These are phyloP conservation scores for Myopa testacea DNA, from an alignment of 2,888 invertebrate species.

Conservation along the genomic window DNA sequence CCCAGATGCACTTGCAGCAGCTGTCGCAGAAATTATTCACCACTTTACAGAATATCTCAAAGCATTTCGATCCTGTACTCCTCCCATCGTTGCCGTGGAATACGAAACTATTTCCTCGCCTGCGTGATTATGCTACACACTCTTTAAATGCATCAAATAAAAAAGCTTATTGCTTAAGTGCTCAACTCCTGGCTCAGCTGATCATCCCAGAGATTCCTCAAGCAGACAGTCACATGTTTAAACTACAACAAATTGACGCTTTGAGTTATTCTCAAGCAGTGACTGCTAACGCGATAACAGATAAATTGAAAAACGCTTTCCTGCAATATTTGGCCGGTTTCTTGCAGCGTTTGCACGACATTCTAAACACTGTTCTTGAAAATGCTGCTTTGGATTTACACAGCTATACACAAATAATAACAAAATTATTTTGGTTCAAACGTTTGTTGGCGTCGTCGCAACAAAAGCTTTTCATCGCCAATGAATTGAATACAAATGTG, in stretches of 20 bases:
- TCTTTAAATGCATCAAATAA: conserved; percentile 35
- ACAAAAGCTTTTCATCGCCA: conserved; percentile 56
- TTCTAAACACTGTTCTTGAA: conserved; percentile 51
- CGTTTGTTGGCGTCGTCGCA: conserved; percentile 57
- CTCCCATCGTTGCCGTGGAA: conserved; percentile 63
- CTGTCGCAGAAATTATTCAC: conserved; percentile 47
- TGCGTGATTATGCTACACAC: conserved; percentile 59
- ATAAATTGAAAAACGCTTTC: conserved; percentile 61
- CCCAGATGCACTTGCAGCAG: conserved; percentile 39
- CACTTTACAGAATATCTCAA: conserved; percentile 43
- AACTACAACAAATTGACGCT: conserved; percentile 55
- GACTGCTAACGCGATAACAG: conserved; percentile 51
- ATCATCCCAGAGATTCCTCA: conserved; percentile 52
- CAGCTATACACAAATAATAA: conserved; percentile 54
- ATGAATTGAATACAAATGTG: conserved; percentile 70
- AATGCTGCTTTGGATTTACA: conserved; percentile 52
- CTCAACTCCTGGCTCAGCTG: conserved; percentile 54
- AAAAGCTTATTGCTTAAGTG: conserved; percentile 53
- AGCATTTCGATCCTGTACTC: conserved; percentile 32
- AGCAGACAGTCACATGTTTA: conserved; percentile 42
- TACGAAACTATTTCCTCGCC: conserved; percentile 59
- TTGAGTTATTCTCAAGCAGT: conserved; percentile 65
- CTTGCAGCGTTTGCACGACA: conserved; percentile 49
- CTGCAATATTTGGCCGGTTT: conserved; percentile 56
- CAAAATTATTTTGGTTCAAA: conserved; percentile 63